A percentile compares a stretch with the other conserved stretches of the same genome.
These are phyloP conservation scores for Myotis vivesi DNA, from an alignment of 2,797 vertebrate genomes.

Conservation along the genomic window DNA sequence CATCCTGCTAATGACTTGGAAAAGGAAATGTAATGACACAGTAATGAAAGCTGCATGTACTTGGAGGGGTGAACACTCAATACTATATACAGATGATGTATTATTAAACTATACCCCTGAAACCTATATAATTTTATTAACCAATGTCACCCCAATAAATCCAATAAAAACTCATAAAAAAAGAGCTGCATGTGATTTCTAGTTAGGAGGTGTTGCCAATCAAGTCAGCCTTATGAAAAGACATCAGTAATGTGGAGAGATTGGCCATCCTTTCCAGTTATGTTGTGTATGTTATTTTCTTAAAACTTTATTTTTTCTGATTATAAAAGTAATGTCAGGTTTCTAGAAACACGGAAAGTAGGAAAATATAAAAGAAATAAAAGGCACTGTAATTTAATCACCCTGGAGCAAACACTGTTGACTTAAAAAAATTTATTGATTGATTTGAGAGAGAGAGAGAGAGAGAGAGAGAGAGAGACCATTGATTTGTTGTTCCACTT, in stretches of 20 bases:
- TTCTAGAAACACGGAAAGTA: slow-evolving; percentile 36
- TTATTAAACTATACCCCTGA: neutral
- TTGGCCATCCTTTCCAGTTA: neutral
- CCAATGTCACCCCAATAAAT: neutral
- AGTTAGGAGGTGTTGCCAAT: slow-evolving; percentile 42
- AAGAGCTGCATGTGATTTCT: slow-evolving; percentile 47
- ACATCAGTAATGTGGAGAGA: neutral
- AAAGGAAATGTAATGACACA: slow-evolving; percentile 51
- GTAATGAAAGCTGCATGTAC: slow-evolving; percentile 26
- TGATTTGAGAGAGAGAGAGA: neutral
- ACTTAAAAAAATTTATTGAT: neutral
- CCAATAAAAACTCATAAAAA: neutral
- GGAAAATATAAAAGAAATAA: neutral
- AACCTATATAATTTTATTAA: neutral
- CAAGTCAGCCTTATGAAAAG: slow-evolving; percentile 23
- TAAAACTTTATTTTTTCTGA: slow-evolving; percentile 40
- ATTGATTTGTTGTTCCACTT: neutral
- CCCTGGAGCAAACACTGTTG: neutral
- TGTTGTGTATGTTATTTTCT: neutral
- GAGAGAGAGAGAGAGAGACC: neutral
- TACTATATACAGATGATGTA: neutral
- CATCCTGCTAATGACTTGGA: slow-evolving; percentile 55
- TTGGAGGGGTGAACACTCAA: neutral
- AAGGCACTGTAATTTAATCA: slow-evolving; percentile 23
- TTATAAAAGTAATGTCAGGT: slow-evolving; percentile 33